These are phyloP conservation scores for Otocyon megalotis DNA, from an alignment of 2,113 vertebrate genomes.

Conservation along the genomic window DNA sequence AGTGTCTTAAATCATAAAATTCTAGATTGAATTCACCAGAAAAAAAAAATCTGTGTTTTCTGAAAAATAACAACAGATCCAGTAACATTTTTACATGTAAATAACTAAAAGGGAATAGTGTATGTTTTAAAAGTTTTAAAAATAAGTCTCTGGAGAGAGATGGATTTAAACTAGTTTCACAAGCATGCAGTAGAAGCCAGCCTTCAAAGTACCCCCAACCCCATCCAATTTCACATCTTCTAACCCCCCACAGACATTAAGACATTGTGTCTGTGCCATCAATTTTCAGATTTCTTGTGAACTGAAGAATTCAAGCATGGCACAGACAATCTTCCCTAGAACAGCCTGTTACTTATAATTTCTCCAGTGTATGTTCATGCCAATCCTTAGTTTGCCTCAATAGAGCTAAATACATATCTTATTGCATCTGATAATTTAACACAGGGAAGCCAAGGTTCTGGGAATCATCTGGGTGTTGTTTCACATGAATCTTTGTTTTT, in stretches of 20 bases:
- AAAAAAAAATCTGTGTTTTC: constrained; percentile 48
- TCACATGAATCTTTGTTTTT: constrained; percentile 56
- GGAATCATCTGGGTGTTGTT: constrained; percentile 16
- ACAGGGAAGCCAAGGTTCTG: constrained; percentile 44
- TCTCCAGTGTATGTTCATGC: constrained; percentile 59
- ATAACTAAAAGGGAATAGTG: not conserved
- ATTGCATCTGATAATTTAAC: constrained; percentile 68
- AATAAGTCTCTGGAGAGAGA: constrained; percentile 38
- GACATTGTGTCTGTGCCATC: constrained; percentile 71
- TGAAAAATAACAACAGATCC: constrained; percentile 35
- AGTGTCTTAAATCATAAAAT: constrained; percentile 28
- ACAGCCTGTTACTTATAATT: constrained; percentile 74
- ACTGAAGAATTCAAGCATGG: constrained; percentile 69
- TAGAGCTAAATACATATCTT: constrained; percentile 52
- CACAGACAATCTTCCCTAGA: constrained; percentile 62
- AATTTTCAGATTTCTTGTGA: constrained; percentile 82
- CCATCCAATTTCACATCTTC: constrained; percentile 81
- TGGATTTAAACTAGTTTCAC: constrained; percentile 39
- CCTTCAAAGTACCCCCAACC: constrained; percentile 61
- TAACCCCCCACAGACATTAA: constrained; percentile 73
- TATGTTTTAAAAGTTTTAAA: constrained; percentile 49
- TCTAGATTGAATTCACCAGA: not conserved
- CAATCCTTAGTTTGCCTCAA: constrained; percentile 60
- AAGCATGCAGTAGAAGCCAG: not conserved
- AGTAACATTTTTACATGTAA: constrained; percentile 54